A percentile compares a stretch with the other conserved stretches of the same genome.
Conservation (phyloP, 2,888 invertebrate genomes). For the Abscondita cerata region DNA sequence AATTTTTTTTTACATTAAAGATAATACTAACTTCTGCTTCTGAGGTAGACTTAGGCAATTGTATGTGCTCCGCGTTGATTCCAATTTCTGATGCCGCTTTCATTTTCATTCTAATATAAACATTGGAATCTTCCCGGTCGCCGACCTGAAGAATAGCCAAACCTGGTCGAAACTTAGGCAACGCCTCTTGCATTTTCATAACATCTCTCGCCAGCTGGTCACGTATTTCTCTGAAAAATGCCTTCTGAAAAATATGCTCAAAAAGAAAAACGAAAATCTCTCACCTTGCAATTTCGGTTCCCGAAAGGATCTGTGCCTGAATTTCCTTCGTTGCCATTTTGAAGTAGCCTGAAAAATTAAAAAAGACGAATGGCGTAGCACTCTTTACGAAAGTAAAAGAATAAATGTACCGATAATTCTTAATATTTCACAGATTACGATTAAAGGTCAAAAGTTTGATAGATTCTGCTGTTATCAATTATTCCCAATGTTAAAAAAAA, state of each 20-base stretch:
- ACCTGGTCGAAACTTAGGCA: conserved; percentile 73
- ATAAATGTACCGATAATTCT: not conserved
- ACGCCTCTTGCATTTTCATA: conserved; percentile 61
- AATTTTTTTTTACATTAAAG: not conserved
- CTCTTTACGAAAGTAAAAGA: conserved; percentile 4
- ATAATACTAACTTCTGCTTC: conserved; percentile 72
- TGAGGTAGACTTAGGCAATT: conserved; percentile 79
- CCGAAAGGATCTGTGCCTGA: conserved; percentile 66
- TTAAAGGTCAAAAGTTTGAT: conserved; percentile 2
- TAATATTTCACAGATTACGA: not conserved
- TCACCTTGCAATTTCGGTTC: conserved; percentile 67
- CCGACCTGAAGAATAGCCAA: conserved; percentile 97
- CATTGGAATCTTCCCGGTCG: conserved; percentile 95
- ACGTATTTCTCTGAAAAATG: conserved; percentile 70
- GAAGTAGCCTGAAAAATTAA: conserved; percentile 8
- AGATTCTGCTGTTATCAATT: conserved; percentile 5
- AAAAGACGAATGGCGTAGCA: conserved; percentile 7
- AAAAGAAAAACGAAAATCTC: not conserved
- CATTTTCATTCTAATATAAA: conserved; percentile 96
- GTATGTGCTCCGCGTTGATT: conserved; percentile 79
- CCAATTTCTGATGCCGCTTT: conserved; percentile 92
- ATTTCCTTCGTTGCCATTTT: conserved; percentile 46
- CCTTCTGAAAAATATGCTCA: not conserved
- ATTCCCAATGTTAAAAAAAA: conserved; percentile 2
- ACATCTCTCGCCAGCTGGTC: conserved; percentile 73